phyloP scores from a whole-genome alignment of 2,888 invertebrate genomes.

The Heteromurus nitidus region DNA sequence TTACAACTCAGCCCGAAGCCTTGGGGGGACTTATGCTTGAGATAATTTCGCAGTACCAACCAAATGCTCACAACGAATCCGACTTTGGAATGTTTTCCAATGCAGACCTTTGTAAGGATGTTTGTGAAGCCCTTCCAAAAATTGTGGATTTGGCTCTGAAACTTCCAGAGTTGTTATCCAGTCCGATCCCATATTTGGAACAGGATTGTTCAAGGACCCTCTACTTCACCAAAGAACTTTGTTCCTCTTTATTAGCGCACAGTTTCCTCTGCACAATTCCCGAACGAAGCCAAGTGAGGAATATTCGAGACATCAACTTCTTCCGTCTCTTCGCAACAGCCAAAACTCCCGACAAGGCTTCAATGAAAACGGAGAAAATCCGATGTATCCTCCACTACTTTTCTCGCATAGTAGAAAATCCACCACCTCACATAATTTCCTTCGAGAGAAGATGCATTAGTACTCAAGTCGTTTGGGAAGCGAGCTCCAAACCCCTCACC shows the following conservation, averaged over 20 bases:
- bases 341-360: not conserved
- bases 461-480: constrained; percentile 78
- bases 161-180: constrained; percentile 76
- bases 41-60: too few species aligned
- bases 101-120: too few species aligned
- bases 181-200: constrained; percentile 72
- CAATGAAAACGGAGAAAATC: constrained; percentile 20
- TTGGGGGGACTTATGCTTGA: too few species aligned
- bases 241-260: constrained; percentile 35
- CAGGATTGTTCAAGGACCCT: not conserved
- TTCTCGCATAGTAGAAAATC: not conserved
- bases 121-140: not conserved
- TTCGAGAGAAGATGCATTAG: constrained; percentile 20
- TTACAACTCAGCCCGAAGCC: too few species aligned
- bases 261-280: constrained; percentile 55
- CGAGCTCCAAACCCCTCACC: constrained; percentile 77
- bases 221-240: constrained; percentile 3
- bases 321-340: not conserved
- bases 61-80: too few species aligned
- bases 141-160: not conserved
- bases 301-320: not conserved
- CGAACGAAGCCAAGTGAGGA: not conserved
- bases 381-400: constrained; percentile 39
- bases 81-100: too few species aligned
- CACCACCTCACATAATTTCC: constrained; percentile 74